Evolutionary conservation across 1,140 invertebrate genomes (phyloP).

Genomic region (Pentalonia nigronervosa): DNA sequence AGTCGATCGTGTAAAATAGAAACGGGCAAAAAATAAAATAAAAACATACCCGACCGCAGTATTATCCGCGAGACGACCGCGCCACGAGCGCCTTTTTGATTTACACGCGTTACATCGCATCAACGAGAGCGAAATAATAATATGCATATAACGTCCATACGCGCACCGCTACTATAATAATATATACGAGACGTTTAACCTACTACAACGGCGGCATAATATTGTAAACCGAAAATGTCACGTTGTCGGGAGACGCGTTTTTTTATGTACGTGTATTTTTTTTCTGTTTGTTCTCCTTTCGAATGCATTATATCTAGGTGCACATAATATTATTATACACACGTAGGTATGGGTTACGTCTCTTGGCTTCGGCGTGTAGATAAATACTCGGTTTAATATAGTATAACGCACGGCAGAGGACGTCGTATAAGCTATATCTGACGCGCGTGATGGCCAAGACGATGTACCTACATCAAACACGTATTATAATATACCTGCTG

Average conservation of each 20-base stretch:
- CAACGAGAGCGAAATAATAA: not conserved
- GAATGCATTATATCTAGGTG: not conserved
- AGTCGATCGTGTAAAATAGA: not conserved
- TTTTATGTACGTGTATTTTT: not conserved
- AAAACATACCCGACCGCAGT: not conserved
- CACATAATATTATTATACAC: not conserved
- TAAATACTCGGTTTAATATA: not conserved
- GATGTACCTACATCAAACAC: not conserved
- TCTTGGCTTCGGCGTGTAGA: not conserved
- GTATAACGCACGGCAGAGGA: not conserved
- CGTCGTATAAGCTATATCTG: not conserved
- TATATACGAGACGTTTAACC: not conserved
- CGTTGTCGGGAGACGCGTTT: not conserved
- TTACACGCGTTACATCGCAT: not conserved
- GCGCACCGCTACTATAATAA: not conserved
- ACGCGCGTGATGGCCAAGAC: slow-evolving; percentile 1
- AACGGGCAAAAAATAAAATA: not conserved
- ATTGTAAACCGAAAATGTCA: not conserved
- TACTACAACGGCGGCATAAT: not conserved
- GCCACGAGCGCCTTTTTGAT: not conserved
- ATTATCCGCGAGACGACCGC: too few relatives aligned
- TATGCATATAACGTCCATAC: not conserved
- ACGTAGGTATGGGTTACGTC: too few relatives aligned
- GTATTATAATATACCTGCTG: not conserved
- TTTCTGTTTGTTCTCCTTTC: not conserved